Conservation (phyloP, 2,113 vertebrate genomes). For the Cynocephalus volans region DNA sequence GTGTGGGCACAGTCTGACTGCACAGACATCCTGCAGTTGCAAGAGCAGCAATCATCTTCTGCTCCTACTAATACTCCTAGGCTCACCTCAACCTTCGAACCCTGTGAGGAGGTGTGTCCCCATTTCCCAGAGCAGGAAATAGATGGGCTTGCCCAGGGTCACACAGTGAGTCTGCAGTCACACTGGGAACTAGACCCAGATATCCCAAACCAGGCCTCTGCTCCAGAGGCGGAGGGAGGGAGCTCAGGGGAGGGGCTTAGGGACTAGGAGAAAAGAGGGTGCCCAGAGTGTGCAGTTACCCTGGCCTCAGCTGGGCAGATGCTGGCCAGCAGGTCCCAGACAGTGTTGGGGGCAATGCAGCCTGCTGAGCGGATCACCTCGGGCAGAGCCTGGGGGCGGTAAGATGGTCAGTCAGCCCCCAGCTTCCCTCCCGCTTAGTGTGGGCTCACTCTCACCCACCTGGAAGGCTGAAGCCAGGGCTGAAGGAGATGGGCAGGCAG, state of each 20-base stretch:
- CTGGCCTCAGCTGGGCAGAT: constrained; percentile 56
- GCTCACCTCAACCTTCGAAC: not conserved
- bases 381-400: constrained; percentile 75
- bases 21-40: constrained; percentile 76
- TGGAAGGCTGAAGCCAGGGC: not conserved
- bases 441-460: not conserved
- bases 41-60: not conserved
- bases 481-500: too few relatives aligned
- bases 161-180: not conserved
- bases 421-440: not conserved
- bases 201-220: not conserved
- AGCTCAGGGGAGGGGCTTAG: not conserved
- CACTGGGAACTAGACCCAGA: not conserved
- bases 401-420: not conserved
- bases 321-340: constrained; percentile 83
- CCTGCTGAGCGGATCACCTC: constrained; percentile 71
- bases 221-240: not conserved
- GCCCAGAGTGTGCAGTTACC: not conserved
- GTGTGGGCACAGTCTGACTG: constrained; percentile 80
- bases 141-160: not conserved
- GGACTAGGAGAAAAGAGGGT: not conserved
- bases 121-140: not conserved
- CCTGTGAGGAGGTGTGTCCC: not conserved
- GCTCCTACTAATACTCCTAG: not conserved
- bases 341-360: constrained; percentile 52